A percentile compares a stretch with the other conserved stretches of the same genome.
These are phyloP conservation scores for Dolichotis patagonum DNA, from an alignment of 2,113 vertebrate genomes.

Conservation along the genomic window DNA sequence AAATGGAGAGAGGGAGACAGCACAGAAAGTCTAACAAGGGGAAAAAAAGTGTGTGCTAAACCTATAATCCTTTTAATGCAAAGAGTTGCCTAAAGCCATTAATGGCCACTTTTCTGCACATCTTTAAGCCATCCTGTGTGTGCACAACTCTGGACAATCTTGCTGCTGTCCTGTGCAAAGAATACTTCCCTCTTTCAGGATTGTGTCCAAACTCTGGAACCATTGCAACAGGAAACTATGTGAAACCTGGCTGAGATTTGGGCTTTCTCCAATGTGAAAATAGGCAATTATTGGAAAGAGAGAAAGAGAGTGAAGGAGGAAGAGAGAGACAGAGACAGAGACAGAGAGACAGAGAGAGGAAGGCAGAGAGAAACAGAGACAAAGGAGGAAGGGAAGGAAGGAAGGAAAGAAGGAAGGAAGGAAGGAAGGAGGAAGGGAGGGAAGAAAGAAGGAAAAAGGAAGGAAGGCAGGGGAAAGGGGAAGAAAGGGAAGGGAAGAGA, in stretches of 20 bases:
- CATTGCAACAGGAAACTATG: neutral
- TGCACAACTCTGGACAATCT: neutral
- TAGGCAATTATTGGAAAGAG: neutral
- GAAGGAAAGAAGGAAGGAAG: neutral
- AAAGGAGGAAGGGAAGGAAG: neutral
- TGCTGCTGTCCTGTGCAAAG: neutral
- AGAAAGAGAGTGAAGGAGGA: neutral
- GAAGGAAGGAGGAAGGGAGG: neutral
- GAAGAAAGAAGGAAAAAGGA: neutral
- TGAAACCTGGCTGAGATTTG: neutral
- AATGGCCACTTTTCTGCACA: neutral
- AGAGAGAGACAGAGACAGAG: too few species aligned
- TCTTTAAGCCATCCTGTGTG: neutral
- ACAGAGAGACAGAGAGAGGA: too few species aligned
- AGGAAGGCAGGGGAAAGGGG: neutral
- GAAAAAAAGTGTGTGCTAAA: neutral
- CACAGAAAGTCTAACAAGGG: neutral
- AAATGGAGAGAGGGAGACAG: neutral
- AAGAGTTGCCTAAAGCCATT: neutral
- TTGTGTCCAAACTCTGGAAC: neutral
- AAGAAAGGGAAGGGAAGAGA: neutral
- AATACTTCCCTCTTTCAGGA: neutral
- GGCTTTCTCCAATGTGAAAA: neutral
- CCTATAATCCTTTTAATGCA: neutral
- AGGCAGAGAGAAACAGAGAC: accelerated